These are phyloP conservation scores for Ifrita kowaldi DNA, from an alignment of 2,113 vertebrate species.

Conservation along the genomic window DNA sequence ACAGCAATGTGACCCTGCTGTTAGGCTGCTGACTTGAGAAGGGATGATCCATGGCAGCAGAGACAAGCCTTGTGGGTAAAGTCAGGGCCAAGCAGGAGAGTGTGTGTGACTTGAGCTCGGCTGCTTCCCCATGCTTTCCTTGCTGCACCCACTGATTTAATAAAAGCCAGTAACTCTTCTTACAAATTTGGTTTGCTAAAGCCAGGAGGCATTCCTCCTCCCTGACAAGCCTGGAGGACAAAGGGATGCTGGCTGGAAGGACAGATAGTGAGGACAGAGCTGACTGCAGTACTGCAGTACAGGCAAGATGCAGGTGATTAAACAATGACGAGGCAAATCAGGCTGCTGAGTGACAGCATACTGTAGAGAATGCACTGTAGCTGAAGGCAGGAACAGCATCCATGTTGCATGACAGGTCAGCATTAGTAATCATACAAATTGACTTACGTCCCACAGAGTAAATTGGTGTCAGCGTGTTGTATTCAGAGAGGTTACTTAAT, in stretches of 20 bases:
- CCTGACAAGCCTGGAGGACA: not conserved
- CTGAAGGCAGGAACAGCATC: not conserved
- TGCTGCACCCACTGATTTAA: not conserved
- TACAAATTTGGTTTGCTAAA: not conserved
- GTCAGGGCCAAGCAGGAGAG: not conserved
- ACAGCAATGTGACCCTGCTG: not conserved
- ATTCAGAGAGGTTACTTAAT: not conserved
- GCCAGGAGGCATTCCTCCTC: not conserved
- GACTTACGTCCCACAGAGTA: not conserved
- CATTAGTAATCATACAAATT: not conserved
- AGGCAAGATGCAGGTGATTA: not conserved
- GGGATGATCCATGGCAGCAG: not conserved
- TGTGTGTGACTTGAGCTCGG: not conserved
- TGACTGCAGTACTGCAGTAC: not conserved
- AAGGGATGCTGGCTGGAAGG: not conserved
- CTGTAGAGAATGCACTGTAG: not conserved
- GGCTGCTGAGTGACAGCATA: not conserved
- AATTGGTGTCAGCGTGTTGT: not conserved
- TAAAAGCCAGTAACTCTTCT: not conserved
- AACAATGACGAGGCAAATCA: not conserved
- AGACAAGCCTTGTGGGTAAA: fast-evolving
- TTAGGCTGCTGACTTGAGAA: not conserved
- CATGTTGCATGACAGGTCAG: not conserved
- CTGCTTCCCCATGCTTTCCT: not conserved
- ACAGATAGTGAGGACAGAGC: not conserved